Percentiles rank a stretch among this genome's conserved stretches.
phyloP scores from a whole-genome alignment of 64 coral and sea anemone genomes.

The Acropora yongei region DNA sequence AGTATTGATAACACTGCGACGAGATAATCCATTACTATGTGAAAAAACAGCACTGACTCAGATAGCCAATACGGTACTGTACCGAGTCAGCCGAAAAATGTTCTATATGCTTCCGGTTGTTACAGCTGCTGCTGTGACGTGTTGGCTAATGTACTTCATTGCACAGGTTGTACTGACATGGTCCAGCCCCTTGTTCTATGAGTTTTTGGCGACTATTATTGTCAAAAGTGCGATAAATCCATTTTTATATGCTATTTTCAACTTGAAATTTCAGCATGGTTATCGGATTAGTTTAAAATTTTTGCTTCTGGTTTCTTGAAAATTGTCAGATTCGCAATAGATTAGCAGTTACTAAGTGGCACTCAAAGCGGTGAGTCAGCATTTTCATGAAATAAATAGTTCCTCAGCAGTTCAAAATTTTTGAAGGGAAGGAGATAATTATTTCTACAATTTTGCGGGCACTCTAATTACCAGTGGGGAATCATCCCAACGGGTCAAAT shows the following conservation, averaged over 20 bases:
- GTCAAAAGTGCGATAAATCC: slow-evolving; percentile 61
- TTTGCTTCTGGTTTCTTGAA: too few species aligned
- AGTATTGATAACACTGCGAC: slow-evolving; percentile 11
- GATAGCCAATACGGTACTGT: not conserved
- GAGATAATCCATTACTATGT: not conserved
- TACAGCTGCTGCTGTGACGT: slow-evolving; percentile 42
- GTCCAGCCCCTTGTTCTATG: slow-evolving; percentile 5
- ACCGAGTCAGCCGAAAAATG: slow-evolving; percentile 25
- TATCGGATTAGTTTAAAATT: not conserved
- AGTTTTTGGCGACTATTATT: slow-evolving; percentile 71
- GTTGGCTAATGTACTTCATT: slow-evolving; percentile 62
- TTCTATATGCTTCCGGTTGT: slow-evolving; percentile 40
- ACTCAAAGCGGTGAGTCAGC: too few species aligned
- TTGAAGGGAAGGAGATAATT: too few species aligned
- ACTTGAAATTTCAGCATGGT: slow-evolving; percentile 24
- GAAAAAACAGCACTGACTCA: not conserved
- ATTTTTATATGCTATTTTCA: slow-evolving; percentile 52
- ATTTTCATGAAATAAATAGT: too few species aligned
- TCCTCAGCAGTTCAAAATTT: too few species aligned
- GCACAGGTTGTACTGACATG: slow-evolving; percentile 31
- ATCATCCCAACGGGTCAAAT: too few species aligned
- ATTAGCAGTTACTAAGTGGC: too few species aligned
- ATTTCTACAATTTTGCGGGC: too few species aligned
- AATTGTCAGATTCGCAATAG: too few species aligned
- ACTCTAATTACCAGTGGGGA: too few species aligned